A percentile compares a stretch with the other conserved stretches of the same genome.
Conservation (phyloP, 2,888 invertebrate genomes). For the Physocephala rufipes region DNA sequence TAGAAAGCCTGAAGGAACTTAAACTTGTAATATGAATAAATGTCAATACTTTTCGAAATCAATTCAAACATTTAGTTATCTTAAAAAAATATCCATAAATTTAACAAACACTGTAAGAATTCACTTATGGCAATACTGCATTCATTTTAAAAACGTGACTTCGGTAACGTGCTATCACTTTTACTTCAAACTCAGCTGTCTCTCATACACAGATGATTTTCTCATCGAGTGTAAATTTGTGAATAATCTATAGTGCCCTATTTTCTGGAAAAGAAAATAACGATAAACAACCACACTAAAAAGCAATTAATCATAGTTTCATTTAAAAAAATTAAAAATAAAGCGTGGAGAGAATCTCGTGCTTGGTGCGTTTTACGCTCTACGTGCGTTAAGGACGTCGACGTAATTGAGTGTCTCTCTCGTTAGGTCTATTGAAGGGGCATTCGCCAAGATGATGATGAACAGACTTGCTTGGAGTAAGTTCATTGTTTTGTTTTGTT, state of each 20-base stretch:
- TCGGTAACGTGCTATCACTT: not conserved
- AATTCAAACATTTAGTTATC: too few relatives aligned
- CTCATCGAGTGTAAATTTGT: too few relatives aligned
- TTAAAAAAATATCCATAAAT: too few relatives aligned
- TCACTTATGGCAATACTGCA: slow-evolving; percentile 9
- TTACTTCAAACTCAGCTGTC: slow-evolving; percentile 24
- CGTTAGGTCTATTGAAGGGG: too few relatives aligned
- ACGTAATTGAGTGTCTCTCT: not conserved
- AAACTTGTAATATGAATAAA: too few relatives aligned
- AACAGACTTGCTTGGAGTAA: not conserved
- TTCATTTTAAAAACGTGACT: slow-evolving; percentile 15
- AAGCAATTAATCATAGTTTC: not conserved
- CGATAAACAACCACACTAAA: not conserved
- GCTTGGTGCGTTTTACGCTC: not conserved
- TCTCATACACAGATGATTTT: not conserved
- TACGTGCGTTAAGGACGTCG: slow-evolving; percentile 46
- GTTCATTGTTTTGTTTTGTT: slow-evolving; percentile 5
- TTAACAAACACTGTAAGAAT: not conserved
- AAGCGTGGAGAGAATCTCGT: too few relatives aligned
- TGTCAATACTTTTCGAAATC: too few relatives aligned
- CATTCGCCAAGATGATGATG: too few relatives aligned
- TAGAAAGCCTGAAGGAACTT: too few relatives aligned
- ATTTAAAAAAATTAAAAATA: too few relatives aligned
- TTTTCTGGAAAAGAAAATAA: slow-evolving; percentile 1
- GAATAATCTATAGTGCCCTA: not conserved